phyloP scores from a whole-genome alignment of 2,113 vertebrate species.

The Cygnus atratus region DNA sequence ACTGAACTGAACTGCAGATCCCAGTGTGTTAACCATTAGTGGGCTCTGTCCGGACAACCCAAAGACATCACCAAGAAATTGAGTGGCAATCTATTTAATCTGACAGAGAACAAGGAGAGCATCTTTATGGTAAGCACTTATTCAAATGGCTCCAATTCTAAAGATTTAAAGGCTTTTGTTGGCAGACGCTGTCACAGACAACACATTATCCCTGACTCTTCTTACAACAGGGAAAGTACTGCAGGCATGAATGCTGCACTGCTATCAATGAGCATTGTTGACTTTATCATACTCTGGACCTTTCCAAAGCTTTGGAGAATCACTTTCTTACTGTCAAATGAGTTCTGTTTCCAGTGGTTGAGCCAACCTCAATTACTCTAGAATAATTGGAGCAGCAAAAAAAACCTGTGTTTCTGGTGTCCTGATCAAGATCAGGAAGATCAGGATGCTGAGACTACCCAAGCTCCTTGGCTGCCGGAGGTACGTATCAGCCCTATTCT shows the following conservation, averaged over 20 bases:
- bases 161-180: not conserved
- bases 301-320: not conserved
- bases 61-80: not conserved
- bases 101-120: not conserved
- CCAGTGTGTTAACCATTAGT: not conserved
- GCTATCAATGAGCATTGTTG: not conserved
- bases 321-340: not conserved
- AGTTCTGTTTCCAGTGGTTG: not conserved
- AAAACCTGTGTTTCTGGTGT: not conserved
- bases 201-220: not conserved
- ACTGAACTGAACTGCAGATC: not conserved
- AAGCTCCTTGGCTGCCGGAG: not conserved
- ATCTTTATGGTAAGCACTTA: not conserved
- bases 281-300: not conserved
- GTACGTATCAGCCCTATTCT: not conserved
- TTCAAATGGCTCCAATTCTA: not conserved
- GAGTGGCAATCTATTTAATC: not conserved
- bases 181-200: not conserved
- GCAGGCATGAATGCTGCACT: fast-evolving
- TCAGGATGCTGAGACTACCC: not conserved
- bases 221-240: not conserved
- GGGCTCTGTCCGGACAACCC: not conserved
- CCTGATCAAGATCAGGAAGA: not conserved
- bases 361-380: not conserved
- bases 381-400: not conserved